Evolutionary conservation across 2,888 invertebrate genomes (phyloP), one percentile per base, ranked within the genome.

Genomic region (Frankliniella intonsa): DNA sequence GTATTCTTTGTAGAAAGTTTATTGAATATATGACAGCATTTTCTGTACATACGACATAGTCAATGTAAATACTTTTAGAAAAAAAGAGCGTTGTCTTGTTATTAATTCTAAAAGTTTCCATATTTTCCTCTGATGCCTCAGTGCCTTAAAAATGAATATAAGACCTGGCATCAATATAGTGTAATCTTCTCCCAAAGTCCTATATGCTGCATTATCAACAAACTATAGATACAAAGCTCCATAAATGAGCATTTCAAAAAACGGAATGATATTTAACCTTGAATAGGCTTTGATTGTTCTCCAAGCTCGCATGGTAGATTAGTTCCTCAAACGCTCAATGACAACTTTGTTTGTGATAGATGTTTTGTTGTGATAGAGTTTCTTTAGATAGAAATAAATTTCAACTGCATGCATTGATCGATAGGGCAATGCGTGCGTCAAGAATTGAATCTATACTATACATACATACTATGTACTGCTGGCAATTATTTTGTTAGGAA

Each of bases 371-470:
- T 76, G 69, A 76, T 76, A 76, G 69, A n/a, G 12, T 25, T 76
- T 22, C 25, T 25, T 76, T 76, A 76, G 69, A 76, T 76, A 76
- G 69, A 76, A 76, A 76, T 76, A 76, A 76, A 76, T 76, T 76
- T 76, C 69, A 76, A 76, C 69, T 22, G 69, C 25, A 25, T 12
- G 25, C 69, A 25, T 22, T 76, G 69, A 76, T 25, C 25, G 69
- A 76, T 76, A 25, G 69, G 69, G 69, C 69, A 76, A 22, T 76
- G 69, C 25, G 25, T 25, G 69, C 10, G 12, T 25, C 22, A 25
- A 76, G 22, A 69, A 76, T 76, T 76, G 69, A 76, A 25, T 22
- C 69, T 25, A 76, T 76, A 25, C 25, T 76, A 76, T 25, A 25
- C 38, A 76, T 25, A 25, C 38, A 38, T 38, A 3, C 38, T 38